A percentile compares a stretch with the other conserved stretches of the same genome.
These are phyloP conservation scores for Amia ocellicauda DNA, from an alignment of 2,113 vertebrate species.

Conservation along the genomic window DNA sequence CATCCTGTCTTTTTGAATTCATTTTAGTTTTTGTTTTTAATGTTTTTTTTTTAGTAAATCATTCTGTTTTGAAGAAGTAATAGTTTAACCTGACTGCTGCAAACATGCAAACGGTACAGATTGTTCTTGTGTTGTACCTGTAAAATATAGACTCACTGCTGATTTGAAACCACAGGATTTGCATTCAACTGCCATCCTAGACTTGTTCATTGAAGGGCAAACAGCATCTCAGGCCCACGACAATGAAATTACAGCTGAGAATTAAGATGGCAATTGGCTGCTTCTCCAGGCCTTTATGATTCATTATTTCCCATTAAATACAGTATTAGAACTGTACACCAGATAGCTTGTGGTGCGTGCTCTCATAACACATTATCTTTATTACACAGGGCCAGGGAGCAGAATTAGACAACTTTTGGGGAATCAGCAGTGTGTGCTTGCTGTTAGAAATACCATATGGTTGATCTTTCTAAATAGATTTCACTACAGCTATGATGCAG, in stretches of 20 bases:
- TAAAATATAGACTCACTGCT: not conserved
- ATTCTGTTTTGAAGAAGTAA: no score
- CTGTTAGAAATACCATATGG: slow-evolving; percentile 84
- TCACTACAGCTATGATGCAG: slow-evolving; percentile 81
- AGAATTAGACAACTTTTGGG: slow-evolving; percentile 84
- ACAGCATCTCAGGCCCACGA: slow-evolving; percentile 77
- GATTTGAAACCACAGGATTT: slow-evolving; percentile 35
- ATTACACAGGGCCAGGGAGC: slow-evolving; percentile 82
- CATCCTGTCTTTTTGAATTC: no score
- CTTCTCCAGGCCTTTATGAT: slow-evolving; percentile 80
- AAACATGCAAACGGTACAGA: no score
- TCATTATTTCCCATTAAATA: slow-evolving; percentile 87
- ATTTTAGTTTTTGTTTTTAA: no score
- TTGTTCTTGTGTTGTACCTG: not conserved
- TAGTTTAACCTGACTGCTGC: no score
- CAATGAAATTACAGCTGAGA: slow-evolving; percentile 86
- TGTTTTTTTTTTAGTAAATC: no score
- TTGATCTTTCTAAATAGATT: slow-evolving; percentile 83
- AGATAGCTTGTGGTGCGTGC: slow-evolving; percentile 78
- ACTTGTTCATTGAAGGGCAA: slow-evolving; percentile 68
- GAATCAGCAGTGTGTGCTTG: slow-evolving; percentile 85
- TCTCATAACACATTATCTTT: slow-evolving; percentile 80
- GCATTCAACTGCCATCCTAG: slow-evolving; percentile 59
- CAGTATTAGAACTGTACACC: slow-evolving; percentile 83
- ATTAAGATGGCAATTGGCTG: slow-evolving; percentile 77